Conservation (phyloP, 2,113 vertebrate genomes). For the Gopherus flavomarginatus region DNA sequence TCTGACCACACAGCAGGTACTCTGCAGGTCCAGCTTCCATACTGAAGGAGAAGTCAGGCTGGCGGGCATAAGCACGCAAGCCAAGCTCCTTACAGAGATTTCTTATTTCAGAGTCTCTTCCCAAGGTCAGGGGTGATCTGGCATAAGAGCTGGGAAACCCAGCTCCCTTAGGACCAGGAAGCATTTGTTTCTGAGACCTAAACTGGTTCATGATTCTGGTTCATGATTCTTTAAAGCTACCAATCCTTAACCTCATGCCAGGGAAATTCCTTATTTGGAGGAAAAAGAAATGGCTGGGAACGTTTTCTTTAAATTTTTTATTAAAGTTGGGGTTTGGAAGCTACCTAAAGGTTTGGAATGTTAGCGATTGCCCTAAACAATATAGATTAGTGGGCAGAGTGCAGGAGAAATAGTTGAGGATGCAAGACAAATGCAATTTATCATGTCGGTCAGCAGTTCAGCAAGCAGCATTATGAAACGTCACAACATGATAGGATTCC, state of each 20-base stretch:
- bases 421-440: no score
- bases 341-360: background rate
- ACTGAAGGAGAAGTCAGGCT: background rate
- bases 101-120: background rate
- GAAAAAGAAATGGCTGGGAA: background rate
- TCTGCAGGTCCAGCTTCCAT: background rate
- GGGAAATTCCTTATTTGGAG: background rate
- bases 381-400: fast-evolving
- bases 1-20: background rate
- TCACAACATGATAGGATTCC: fast-evolving
- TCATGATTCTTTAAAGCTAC: background rate
- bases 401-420: background rate
- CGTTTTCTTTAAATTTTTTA: background rate
- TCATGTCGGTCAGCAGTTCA: fast-evolving
- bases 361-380: background rate
- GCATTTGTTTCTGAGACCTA: background rate
- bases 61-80: background rate
- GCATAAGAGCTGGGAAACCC: background rate
- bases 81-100: background rate
- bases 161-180: background rate
- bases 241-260: background rate
- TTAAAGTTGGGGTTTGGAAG: background rate
- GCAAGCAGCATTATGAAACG: background rate
- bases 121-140: background rate
- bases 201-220: background rate